Evolutionary conservation across 2,888 invertebrate genomes (phyloP).

Genomic region (Zygothrica quintamaculata): DNA sequence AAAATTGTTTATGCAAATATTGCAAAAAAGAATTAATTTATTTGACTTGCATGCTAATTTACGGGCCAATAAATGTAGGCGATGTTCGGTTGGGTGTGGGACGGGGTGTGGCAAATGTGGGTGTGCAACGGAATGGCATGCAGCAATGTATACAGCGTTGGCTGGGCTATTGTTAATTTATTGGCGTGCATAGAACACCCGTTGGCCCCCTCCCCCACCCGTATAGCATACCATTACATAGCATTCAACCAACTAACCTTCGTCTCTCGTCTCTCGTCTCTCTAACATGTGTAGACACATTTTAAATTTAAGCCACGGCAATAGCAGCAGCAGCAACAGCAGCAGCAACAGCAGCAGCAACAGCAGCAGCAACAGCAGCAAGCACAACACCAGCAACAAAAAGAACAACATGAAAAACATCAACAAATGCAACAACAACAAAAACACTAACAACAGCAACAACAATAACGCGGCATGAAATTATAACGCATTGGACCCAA

Average conservation of each 20-base stretch:
- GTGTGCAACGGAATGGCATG: slow-evolving; percentile 5
- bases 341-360: slow-evolving; percentile 19
- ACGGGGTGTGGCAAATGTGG: background rate
- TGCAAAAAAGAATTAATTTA: slow-evolving; percentile 79
- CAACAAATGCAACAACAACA: slow-evolving; percentile 16
- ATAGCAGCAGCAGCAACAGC: slow-evolving; percentile 25
- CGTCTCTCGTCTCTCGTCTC: slow-evolving; percentile 7
- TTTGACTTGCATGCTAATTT: slow-evolving; percentile 80
- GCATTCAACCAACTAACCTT: background rate
- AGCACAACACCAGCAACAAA: slow-evolving; percentile 17
- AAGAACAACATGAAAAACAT: slow-evolving; percentile 8
- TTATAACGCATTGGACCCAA: slow-evolving; percentile 77
- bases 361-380: slow-evolving; percentile 26
- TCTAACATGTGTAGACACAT: slow-evolving; percentile 69
- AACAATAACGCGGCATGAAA: slow-evolving; percentile 56
- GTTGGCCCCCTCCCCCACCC: background rate
- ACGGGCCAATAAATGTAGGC: slow-evolving; percentile 73
- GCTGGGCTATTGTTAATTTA: slow-evolving; percentile 72
- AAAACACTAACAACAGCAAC: slow-evolving; percentile 18
- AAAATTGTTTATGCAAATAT: slow-evolving; percentile 83
- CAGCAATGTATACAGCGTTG: slow-evolving; percentile 39
- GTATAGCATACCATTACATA: too few relatives aligned
- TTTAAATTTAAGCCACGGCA: slow-evolving; percentile 69
- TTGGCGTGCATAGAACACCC: slow-evolving; percentile 51
- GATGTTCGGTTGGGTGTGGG: background rate